Conservation (phyloP, 1,140 invertebrate species). For the Polyergus mexicanus region DNA sequence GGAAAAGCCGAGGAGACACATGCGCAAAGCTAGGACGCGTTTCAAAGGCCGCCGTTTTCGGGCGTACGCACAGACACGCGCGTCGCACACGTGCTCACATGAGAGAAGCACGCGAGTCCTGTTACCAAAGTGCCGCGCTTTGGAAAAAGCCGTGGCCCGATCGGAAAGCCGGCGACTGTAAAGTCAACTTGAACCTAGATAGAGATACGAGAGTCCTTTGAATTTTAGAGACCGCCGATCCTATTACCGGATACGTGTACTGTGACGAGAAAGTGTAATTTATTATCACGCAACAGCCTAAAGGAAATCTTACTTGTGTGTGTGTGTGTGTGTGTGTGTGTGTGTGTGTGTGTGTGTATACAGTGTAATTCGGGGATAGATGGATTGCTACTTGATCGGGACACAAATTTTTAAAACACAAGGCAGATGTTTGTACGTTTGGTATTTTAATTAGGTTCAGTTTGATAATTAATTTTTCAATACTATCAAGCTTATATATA, state of each 20-base stretch:
- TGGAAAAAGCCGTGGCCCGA: slow-evolving; percentile 57
- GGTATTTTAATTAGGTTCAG: too few relatives aligned
- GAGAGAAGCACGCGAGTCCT: slow-evolving; percentile 80
- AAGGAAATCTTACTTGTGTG: not conserved
- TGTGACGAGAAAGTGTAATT: not conserved
- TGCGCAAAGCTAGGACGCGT: slow-evolving; percentile 46
- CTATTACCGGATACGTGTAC: slow-evolving; percentile 1
- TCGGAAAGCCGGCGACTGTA: slow-evolving; percentile 39
- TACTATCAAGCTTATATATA: too few relatives aligned
- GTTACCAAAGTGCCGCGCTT: slow-evolving; percentile 84
- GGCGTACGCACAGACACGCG: slow-evolving; percentile 47
- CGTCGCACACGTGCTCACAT: slow-evolving; percentile 59
- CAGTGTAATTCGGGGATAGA: too few relatives aligned
- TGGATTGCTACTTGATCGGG: too few relatives aligned
- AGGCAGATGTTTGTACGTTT: too few relatives aligned
- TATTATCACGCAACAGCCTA: not conserved
- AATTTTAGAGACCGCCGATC: slow-evolving; percentile 25
- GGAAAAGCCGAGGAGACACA: slow-evolving; percentile 59
- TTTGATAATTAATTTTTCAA: too few relatives aligned
- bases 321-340: too few relatives aligned
- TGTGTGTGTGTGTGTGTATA: too few relatives aligned
- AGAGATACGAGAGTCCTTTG: slow-evolving; percentile 28
- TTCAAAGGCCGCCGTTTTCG: slow-evolving; percentile 49
- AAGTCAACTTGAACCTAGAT: slow-evolving; percentile 46
- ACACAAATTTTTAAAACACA: too few relatives aligned